Base-by-base conservation (phyloP, 2,797 vertebrate species). In the Ctenochaetus hawaiiensis region DNA sequence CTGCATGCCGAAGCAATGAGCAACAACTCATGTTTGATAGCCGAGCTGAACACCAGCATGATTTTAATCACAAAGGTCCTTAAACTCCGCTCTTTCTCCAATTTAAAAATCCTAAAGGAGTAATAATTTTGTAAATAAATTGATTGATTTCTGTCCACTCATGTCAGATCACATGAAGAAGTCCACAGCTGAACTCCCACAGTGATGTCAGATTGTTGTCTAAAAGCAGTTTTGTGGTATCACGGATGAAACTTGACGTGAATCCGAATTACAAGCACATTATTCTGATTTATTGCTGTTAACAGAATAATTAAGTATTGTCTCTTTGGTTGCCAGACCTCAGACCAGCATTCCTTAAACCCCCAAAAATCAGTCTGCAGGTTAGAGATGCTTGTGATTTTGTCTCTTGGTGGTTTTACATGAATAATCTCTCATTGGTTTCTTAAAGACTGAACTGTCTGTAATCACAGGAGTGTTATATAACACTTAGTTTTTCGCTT, bases 271-370 rank as follows among this genome's bases (percentile, higher is more conserved):
- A 51, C 43, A 53, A 26, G 22, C 10, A 14, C 16, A 9, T 53
- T 41, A 7, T 23, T 72, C 37, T 64, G 65, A 74, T 87, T 43
- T 71, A 80, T 74, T 67, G 41, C 68, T 39, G 54, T 69, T 9
- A 52, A 59, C 26, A 64, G 48, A 72, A 58, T 61, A 43, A 60
- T 68, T 17, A 72, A 63, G 20, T 49, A n/a, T 66, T 52, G 22
- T 37, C 17, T 60, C 20, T 23, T 66, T 67, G 60, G 26, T 51
- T 81, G 52, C 23, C 54, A 76, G 83, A 69, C 47, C 26, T 18
- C 57, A 74, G n/a, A 49, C 22, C 49, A 17, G 60, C 54, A 82
- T 76, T 75, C 51, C 47, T 66, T 65, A 41, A 60, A 74, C 58
- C 44, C 26, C 61, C 51, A 52, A 58, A 76, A 65, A 23, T 49